Evolutionary conservation across 2,113 vertebrate species (phyloP).

Genomic region (Cromileptes altivelis): DNA sequence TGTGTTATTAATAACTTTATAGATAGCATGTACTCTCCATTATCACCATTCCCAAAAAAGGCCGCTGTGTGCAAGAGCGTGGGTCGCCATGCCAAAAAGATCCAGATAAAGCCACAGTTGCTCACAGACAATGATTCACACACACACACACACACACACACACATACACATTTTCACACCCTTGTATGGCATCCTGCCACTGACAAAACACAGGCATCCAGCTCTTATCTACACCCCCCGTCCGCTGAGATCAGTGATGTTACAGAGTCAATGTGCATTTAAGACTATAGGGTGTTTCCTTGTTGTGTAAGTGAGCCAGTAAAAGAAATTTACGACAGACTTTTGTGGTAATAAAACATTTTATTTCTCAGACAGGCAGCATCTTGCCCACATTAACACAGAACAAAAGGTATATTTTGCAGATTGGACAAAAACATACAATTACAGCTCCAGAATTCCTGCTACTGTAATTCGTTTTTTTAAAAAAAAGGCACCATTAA

Average conservation of each 20-base stretch:
- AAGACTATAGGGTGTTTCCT: neutral
- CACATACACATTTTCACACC: slow-evolving; percentile 6
- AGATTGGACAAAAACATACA: slow-evolving; percentile 41
- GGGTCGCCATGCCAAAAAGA: slow-evolving; percentile 10
- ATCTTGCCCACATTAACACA: slow-evolving; percentile 23
- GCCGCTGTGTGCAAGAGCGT: slow-evolving; percentile 28
- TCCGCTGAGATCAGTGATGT: slow-evolving; percentile 12
- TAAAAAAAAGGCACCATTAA: slow-evolving; percentile 11
- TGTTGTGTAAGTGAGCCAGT: neutral
- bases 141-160: slow-evolving; percentile 8
- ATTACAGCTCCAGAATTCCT: slow-evolving; percentile 26
- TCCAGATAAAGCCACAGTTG: slow-evolving; percentile 43
- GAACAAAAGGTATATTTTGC: slow-evolving; percentile 21
- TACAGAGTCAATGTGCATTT: neutral
- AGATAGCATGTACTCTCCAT: slow-evolving; percentile 71
- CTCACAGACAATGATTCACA: slow-evolving; percentile 36
- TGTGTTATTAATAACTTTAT: slow-evolving; percentile 82
- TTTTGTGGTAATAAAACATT: slow-evolving; percentile 59
- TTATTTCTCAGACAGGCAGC: slow-evolving; percentile 65
- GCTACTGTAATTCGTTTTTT: slow-evolving; percentile 12
- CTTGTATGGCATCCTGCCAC: slow-evolving; percentile 28
- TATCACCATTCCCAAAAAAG: slow-evolving; percentile 79
- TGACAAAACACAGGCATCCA: slow-evolving; percentile 59
- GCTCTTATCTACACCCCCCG: slow-evolving; percentile 43
- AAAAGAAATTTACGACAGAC: neutral